Percentiles rank a stretch among this genome's conserved stretches.
phyloP scores from a whole-genome alignment of 2,113 vertebrate genomes.

The Triplophysa rosa region DNA sequence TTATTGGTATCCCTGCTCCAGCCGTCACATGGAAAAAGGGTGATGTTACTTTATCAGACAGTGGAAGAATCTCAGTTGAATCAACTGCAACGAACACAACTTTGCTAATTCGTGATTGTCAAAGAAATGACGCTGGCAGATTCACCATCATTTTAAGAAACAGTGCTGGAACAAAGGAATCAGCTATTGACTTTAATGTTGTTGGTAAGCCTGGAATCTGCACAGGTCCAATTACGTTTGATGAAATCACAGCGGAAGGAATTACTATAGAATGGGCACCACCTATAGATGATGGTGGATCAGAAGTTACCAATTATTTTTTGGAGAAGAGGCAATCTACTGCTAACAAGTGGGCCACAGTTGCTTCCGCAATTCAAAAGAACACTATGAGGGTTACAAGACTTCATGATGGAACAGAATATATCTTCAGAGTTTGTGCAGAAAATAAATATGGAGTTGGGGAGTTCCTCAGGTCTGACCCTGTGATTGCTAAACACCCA shows the following conservation, averaged over 20 bases:
- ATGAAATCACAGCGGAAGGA: conserved; percentile 94
- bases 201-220: conserved; percentile 96
- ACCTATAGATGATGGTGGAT: conserved; percentile 92
- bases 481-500: conserved; percentile 92
- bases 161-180: conserved; percentile 86
- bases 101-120: conserved; percentile 89
- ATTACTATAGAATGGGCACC: conserved; percentile 93
- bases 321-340: conserved; percentile 93
- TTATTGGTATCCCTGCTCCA: conserved; percentile 86
- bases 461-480: conserved; percentile 90
- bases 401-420: conserved; percentile 92
- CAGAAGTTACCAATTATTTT: conserved; percentile 96
- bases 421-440: conserved; percentile 93
- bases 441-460: conserved; percentile 98
- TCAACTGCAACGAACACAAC: conserved; percentile 84
- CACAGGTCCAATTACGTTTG: conserved; percentile 91
- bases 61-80: conserved; percentile 87
- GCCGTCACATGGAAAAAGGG: conserved; percentile 90
- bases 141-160: conserved; percentile 87
- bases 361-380: conserved; percentile 96
- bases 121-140: conserved; percentile 88
- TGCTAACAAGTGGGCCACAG: conserved; percentile 93
- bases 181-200: conserved; percentile 86
- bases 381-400: conserved; percentile 91
- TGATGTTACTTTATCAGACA: conserved; percentile 80